Evolutionary conservation across 2,113 vertebrate species (phyloP), one percentile per base, ranked within the genome.

Genomic region (Cairina moschata): DNA sequence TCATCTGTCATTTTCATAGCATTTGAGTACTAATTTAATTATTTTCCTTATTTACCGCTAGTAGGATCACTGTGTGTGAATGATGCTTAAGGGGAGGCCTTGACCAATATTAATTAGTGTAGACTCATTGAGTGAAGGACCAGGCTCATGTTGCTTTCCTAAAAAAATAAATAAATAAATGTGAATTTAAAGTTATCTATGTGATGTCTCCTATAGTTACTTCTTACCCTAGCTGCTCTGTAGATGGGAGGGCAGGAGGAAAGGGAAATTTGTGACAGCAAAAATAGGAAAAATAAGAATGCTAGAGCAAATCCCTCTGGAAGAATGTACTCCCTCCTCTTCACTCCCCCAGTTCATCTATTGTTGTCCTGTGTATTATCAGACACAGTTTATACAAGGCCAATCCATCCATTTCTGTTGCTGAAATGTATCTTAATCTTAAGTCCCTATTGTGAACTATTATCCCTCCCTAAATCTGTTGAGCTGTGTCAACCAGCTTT

Each of bases 11-110:
- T 62, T 95, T 83, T 74, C 85, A 76, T 60, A 92, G 34, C 32
- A 60, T 73, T 94, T 89, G 82, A 94, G 31, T 42, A 79, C 31
- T 86, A 46, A 55, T 14, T 86, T 52, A 92, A 77, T 93, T 92
- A 68, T 36, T 90, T 29, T 91, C n/a, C 63, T 86, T 80, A n/a
- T 77, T 94, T 93, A 50, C 36, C 46, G 38, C 55, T 44, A 62
- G 54, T 29, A 93, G 6, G 23, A 68, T 71, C 42, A 26, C 2
- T 58, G 40, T 73, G 48, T 76, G 50, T 88, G 73, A 79, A 87
- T 62, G 6, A 50, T 73, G 32, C 80, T 86, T 46, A 40, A 60
- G 42, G 83, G n/a, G 65, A 72, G 16, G 17, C 77, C 22, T 52
- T 86, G 50, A 38, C 7, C 34, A 44, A 5, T 60, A 23, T 88